These are phyloP conservation scores for Acanthiza pusilla DNA, from an alignment of 2,797 vertebrate genomes.

Conservation along the genomic window DNA sequence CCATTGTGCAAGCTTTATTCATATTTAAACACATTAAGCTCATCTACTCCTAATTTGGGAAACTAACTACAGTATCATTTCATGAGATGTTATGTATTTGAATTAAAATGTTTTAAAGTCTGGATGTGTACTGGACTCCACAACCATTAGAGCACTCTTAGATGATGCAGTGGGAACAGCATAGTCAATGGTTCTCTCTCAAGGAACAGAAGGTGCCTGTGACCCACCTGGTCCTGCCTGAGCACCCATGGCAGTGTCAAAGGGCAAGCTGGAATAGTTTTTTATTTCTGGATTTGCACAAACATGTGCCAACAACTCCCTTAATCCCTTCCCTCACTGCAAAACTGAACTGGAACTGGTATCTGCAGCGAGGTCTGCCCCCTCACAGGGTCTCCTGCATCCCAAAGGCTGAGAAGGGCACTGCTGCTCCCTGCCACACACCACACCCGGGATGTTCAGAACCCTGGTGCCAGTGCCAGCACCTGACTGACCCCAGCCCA, in stretches of 20 bases:
- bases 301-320: neutral
- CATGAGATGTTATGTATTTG: neutral
- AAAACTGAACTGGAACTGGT: neutral
- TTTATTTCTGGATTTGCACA: neutral
- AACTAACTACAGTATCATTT: constrained; percentile 5
- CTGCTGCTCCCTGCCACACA: neutral
- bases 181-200: too few species aligned
- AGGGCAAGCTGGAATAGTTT: neutral
- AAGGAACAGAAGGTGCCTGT: neutral
- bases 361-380: neutral
- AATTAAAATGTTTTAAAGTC: neutral
- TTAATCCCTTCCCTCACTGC: neutral
- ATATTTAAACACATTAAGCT: constrained; percentile 30
- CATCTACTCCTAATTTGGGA: neutral
- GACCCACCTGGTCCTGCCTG: neutral
- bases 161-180: neutral
- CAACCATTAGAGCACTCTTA: neutral
- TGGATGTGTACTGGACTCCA: neutral
- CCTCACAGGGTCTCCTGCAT: neutral
- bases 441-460: fast-evolving
- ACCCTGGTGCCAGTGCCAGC: neutral
- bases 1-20: neutral
- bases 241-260: neutral
- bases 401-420: neutral
- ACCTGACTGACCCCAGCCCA: neutral